phyloP scores from a whole-genome alignment of 64 coral and sea anemone species.

The Montipora efflorescens region DNA sequence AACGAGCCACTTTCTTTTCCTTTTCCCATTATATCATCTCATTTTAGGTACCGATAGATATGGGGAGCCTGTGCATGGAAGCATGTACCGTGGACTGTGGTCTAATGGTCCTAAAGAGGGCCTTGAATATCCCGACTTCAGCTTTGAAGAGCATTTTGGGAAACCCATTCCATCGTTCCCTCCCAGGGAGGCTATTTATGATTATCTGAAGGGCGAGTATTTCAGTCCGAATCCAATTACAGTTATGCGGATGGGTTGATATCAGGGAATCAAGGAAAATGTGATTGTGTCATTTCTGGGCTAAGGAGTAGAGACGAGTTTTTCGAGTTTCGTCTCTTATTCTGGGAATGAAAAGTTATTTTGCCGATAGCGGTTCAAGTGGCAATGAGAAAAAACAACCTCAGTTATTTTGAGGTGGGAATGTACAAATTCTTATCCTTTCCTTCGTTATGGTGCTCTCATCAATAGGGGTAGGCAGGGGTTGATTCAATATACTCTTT shows the following conservation, averaged over 20 bases:
- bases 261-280: background rate
- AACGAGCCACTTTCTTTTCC: background rate
- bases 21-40: background rate
- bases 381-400: too few species aligned
- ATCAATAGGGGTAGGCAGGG: too few species aligned
- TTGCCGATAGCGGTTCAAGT: too few species aligned
- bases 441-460: too few species aligned
- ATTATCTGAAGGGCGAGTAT: constrained; percentile 52
- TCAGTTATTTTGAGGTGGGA: too few species aligned
- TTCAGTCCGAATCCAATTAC: background rate
- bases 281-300: too few species aligned
- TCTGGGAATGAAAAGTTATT: too few species aligned
- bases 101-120: constrained; percentile 69
- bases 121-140: constrained; percentile 70
- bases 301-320: too few species aligned
- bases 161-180: constrained; percentile 70
- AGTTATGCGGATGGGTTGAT: background rate
- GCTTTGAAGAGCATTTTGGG: constrained; percentile 67
- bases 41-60: constrained; percentile 59
- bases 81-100: constrained; percentile 71
- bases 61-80: constrained; percentile 57
- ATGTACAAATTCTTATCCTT: too few species aligned
- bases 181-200: constrained; percentile 56
- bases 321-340: too few species aligned
- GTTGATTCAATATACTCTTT: too few species aligned